Conservation (phyloP, 2,888 invertebrate species). For the Lissocephala sabroskyi region DNA sequence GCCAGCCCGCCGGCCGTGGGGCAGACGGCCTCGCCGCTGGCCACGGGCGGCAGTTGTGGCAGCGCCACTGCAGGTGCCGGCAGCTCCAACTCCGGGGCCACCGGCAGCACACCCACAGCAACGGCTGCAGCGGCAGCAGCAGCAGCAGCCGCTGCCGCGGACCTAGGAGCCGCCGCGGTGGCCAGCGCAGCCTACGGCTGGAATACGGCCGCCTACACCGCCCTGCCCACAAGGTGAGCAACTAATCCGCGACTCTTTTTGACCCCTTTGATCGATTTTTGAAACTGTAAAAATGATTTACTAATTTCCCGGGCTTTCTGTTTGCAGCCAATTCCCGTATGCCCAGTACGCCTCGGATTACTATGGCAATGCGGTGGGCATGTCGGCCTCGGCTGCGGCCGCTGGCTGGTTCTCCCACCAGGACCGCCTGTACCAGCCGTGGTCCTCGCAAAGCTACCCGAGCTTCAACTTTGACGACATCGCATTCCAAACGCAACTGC, state of each 20-base stretch:
- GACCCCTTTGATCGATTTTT: no score
- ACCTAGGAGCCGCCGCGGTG: constrained; percentile 61
- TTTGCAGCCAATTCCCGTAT: constrained; percentile 71
- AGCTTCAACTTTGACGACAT: constrained; percentile 70
- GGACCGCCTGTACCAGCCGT: constrained; percentile 68
- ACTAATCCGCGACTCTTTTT: no score
- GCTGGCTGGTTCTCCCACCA: constrained; percentile 70
- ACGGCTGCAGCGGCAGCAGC: constrained; percentile 50
- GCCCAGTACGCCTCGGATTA: constrained; percentile 71
- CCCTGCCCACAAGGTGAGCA: constrained; percentile 66
- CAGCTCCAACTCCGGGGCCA: constrained; percentile 21
- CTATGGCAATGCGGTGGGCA: constrained; percentile 70
- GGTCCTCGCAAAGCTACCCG: constrained; percentile 69
- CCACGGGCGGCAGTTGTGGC: constrained; percentile 27
- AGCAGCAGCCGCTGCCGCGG: constrained; percentile 47
- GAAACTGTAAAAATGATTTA: no score
- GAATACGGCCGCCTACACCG: constrained; percentile 61
- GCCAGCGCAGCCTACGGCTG: constrained; percentile 63
- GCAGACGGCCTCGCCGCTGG: constrained; percentile 20
- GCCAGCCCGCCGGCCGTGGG: constrained; percentile 56
- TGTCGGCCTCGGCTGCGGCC: constrained; percentile 64
- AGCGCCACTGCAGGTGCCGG: constrained; percentile 22
- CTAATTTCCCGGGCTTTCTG: no score
- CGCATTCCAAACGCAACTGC: constrained; percentile 74
- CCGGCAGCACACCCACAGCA: constrained; percentile 18